phyloP scores from a whole-genome alignment of 2,888 invertebrate genomes.

The Oxyscelio sp. region DNA sequence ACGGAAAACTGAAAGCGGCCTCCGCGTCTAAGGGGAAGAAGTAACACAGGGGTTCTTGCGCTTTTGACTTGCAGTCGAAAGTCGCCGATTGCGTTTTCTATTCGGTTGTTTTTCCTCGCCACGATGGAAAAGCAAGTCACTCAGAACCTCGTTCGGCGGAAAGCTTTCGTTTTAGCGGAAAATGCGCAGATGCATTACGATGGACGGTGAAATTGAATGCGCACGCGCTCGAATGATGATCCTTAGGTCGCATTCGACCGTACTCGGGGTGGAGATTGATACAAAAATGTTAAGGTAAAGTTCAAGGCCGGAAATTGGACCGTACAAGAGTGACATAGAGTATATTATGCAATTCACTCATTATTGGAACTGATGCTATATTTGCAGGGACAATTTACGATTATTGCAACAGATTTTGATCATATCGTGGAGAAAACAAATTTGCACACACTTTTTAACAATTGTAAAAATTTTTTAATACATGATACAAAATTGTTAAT shows the following conservation, averaged over 20 bases:
- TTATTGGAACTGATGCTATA: too few species aligned
- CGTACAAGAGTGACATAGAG: too few species aligned
- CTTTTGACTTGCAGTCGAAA: not conserved
- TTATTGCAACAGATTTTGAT: too few species aligned
- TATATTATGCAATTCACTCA: too few species aligned
- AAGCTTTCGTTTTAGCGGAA: constrained; percentile 76
- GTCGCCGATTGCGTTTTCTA: not conserved
- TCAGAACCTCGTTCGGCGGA: constrained; percentile 82
- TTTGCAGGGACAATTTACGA: too few species aligned
- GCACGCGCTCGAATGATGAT: constrained; percentile 69
- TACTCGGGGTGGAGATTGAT: constrained; percentile 12
- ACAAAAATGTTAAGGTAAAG: constrained; percentile 54
- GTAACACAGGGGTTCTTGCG: not conserved
- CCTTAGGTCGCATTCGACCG: constrained; percentile 20
- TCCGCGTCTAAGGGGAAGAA: not conserved
- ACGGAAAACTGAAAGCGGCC: not conserved
- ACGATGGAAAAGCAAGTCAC: constrained; percentile 74
- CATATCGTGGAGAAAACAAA: too few species aligned
- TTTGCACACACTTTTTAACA: too few species aligned
- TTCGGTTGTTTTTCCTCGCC: not conserved
- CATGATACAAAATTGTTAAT: too few species aligned
- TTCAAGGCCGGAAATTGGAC: constrained; percentile 53
- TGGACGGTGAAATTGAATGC: constrained; percentile 48
- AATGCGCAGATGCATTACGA: constrained; percentile 82
- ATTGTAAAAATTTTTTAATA: too few species aligned